phyloP scores from a whole-genome alignment of 2,888 invertebrate species.

The Anaspis maculata region DNA sequence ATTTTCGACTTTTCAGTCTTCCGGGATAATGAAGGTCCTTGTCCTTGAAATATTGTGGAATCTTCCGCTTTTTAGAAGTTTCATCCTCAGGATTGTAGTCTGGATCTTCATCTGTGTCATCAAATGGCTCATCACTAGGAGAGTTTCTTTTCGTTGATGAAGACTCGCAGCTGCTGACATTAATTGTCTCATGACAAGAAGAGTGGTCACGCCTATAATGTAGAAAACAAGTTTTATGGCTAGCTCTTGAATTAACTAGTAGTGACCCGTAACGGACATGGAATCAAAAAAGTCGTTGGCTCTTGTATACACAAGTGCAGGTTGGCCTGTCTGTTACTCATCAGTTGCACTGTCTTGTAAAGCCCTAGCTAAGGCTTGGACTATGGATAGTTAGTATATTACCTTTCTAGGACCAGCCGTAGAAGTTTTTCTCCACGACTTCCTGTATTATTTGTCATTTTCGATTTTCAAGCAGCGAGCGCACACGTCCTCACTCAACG shows the following conservation, averaged over 20 bases:
- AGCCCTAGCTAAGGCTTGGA: no score
- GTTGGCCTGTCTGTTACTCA: no score
- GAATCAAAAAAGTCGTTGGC: no score
- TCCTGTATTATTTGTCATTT: neutral
- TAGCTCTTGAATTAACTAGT: no score
- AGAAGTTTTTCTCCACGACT: neutral
- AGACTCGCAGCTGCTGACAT: no score
- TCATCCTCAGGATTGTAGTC: neutral
- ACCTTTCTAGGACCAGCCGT: neutral
- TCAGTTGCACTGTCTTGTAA: no score
- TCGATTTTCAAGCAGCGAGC: neutral
- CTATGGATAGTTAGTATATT: neutral
- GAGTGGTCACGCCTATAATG: no score
- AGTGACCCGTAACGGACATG: no score
- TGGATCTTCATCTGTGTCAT: neutral
- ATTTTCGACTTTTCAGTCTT: neutral
- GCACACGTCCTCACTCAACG: neutral
- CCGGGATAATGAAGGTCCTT: neutral
- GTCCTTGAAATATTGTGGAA: neutral
- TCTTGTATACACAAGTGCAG: no score
- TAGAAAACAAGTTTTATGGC: no score
- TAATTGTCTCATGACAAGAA: no score
- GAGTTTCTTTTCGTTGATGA: no score
- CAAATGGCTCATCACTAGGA: neutral
- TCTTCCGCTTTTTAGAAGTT: neutral